A percentile compares a stretch with the other conserved stretches of the same genome.
These are phyloP conservation scores for Pollenia angustigena DNA, from an alignment of 2,888 invertebrate genomes.

Conservation along the genomic window DNA sequence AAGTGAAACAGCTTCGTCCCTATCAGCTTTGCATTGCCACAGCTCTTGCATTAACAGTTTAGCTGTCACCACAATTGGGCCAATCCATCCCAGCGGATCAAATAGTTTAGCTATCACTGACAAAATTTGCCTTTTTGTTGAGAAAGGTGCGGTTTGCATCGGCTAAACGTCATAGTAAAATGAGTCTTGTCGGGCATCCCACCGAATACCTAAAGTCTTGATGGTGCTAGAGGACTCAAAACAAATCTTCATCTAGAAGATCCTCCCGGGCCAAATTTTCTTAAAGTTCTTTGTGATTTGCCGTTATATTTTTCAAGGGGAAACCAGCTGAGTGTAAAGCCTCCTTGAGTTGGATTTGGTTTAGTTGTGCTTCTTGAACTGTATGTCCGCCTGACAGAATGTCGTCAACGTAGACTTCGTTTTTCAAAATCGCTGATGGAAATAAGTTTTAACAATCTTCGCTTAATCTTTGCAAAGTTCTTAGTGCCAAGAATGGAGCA, in stretches of 20 bases:
- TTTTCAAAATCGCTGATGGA: slow-evolving; percentile 20
- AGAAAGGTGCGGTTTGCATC: no score
- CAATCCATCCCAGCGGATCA: slow-evolving; percentile 44
- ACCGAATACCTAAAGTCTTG: slow-evolving; percentile 45
- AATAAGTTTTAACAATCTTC: slow-evolving; percentile 27
- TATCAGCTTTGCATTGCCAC: slow-evolving; percentile 35
- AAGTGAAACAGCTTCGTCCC: no score
- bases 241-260: slow-evolving; percentile 47
- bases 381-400: slow-evolving; percentile 23
- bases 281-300: background rate
- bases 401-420: slow-evolving; percentile 42
- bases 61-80: slow-evolving; percentile 1
- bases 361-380: background rate
- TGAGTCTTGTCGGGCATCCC: slow-evolving; percentile 32
- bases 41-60: slow-evolving; percentile 44
- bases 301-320: slow-evolving; percentile 28
- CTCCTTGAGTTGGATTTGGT: background rate
- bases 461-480: slow-evolving; percentile 60
- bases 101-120: slow-evolving; percentile 24
- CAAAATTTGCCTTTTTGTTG: no score
- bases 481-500: slow-evolving; percentile 70
- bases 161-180: slow-evolving; percentile 20
- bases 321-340: slow-evolving; percentile 25
- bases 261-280: slow-evolving; percentile 39
- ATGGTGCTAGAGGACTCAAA: background rate